Conservation (phyloP, 2,797 vertebrate genomes). For the Hafferia zeledoni region DNA sequence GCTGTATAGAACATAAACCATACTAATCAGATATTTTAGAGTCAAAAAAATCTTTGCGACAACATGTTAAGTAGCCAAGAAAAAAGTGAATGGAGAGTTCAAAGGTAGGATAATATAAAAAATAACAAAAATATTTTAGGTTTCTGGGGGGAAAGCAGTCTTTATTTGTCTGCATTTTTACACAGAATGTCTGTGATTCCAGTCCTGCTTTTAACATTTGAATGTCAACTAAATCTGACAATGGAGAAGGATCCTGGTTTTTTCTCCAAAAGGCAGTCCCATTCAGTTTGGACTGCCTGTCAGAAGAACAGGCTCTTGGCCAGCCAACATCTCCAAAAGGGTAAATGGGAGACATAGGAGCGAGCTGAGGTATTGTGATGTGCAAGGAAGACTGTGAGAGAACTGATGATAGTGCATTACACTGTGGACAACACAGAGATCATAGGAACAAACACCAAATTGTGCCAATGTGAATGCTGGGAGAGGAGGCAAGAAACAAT, state of each 20-base stretch:
- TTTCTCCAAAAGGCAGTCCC: not conserved
- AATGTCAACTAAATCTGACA: not conserved
- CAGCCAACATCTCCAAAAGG: not conserved
- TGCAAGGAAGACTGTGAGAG: not conserved
- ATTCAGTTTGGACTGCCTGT: not conserved
- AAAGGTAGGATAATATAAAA: not conserved
- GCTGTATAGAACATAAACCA: not conserved
- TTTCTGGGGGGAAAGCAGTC: not conserved
- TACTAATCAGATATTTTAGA: not conserved
- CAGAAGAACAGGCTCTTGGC: not conserved
- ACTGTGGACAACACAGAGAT: fast-evolving
- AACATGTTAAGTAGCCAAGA: not conserved
- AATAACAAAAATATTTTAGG: not conserved
- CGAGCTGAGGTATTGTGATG: fast-evolving
- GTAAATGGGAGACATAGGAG: not conserved
- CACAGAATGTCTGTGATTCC: not conserved
- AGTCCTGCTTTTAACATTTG: not conserved
- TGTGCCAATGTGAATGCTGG: fast-evolving
- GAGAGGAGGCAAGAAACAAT: not conserved
- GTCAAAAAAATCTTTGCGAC: not conserved
- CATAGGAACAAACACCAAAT: not conserved
- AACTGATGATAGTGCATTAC: not conserved
- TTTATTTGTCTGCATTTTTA: not conserved
- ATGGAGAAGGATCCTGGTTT: not conserved
- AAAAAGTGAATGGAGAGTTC: not conserved